These are phyloP conservation scores for Podarcis siculus DNA, from an alignment of 2,797 vertebrate species.

Conservation along the genomic window DNA sequence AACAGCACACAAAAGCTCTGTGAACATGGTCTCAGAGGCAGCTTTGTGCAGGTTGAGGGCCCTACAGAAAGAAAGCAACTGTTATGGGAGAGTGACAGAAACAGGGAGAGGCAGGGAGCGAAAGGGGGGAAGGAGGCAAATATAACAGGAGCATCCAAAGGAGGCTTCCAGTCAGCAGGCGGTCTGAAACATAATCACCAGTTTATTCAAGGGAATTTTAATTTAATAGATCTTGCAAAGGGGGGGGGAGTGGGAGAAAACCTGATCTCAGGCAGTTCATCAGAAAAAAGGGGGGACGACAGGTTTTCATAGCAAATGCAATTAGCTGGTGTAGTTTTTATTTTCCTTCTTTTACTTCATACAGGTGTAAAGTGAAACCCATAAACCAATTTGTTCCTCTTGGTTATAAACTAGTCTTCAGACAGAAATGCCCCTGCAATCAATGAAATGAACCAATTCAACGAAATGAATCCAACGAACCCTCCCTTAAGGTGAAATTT, in stretches of 20 bases:
- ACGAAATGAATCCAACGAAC: not conserved
- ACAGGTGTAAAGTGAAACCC: constrained; percentile 29
- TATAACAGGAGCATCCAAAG: constrained; percentile 9
- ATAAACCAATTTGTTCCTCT: not conserved
- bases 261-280: not conserved
- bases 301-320: constrained; percentile 24
- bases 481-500: not conserved
- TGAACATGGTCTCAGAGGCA: not conserved
- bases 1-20: not conserved
- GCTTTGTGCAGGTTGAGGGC: accelerated
- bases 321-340: constrained; percentile 49
- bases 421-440: not conserved
- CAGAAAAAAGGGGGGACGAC: not conserved
- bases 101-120: not conserved
- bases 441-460: not conserved
- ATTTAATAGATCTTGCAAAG: constrained; percentile 1
- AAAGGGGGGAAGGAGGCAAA: not conserved
- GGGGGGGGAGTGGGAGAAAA: not conserved
- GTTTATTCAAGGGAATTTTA: constrained; percentile 31
- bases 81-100: not conserved
- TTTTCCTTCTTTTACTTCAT: constrained; percentile 42
- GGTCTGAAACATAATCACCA: constrained; percentile 16
- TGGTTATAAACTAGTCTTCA: not conserved
- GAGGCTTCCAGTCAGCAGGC: not conserved
- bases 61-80: not conserved